Conservation (phyloP, 1,140 invertebrate genomes). For the Lerema accius region DNA sequence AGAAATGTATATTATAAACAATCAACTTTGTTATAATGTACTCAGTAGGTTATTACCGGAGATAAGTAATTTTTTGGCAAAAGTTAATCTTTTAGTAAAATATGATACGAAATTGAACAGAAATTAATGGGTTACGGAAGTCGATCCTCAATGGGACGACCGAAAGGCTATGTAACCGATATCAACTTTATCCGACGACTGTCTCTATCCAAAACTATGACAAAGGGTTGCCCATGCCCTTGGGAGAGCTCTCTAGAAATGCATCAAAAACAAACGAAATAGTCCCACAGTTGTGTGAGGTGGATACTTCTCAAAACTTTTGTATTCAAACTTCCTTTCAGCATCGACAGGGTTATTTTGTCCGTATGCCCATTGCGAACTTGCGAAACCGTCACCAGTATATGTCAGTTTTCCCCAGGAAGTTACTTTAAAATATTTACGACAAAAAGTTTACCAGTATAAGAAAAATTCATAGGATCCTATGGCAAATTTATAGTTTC, state of each 20-base stretch:
- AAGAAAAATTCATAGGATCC: slow-evolving; percentile 64
- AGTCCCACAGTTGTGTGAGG: slow-evolving; percentile 34
- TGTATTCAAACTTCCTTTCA: slow-evolving; percentile 66
- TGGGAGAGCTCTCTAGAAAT: slow-evolving; percentile 45
- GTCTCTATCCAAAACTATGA: slow-evolving; percentile 47
- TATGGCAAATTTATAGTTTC: slow-evolving; percentile 66
- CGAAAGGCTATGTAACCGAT: slow-evolving; percentile 22
- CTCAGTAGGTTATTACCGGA: too few relatives aligned
- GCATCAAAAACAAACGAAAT: slow-evolving; percentile 61
- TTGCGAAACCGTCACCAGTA: slow-evolving; percentile 68
- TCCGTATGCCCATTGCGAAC: slow-evolving; percentile 63
- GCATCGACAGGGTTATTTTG: slow-evolving; percentile 67
- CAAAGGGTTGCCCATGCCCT: slow-evolving; percentile 49
- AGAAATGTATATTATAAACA: too few relatives aligned
- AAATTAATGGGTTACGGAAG: slow-evolving; percentile 34
- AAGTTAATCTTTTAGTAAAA: slow-evolving; percentile 2
- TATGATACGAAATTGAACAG: slow-evolving; percentile 29
- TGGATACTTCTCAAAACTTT: slow-evolving; percentile 58
- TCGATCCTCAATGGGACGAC: slow-evolving; percentile 22
- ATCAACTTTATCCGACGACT: slow-evolving; percentile 39
- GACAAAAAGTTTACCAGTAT: slow-evolving; percentile 58
- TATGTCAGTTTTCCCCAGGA: slow-evolving; percentile 67
- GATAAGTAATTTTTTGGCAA: not conserved
- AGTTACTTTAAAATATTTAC: slow-evolving; percentile 80
- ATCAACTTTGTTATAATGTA: too few relatives aligned